A percentile compares a stretch with the other conserved stretches of the same genome.
These are phyloP conservation scores for Archivesica marissinica DNA, from an alignment of 1,140 invertebrate genomes.

Conservation along the genomic window DNA sequence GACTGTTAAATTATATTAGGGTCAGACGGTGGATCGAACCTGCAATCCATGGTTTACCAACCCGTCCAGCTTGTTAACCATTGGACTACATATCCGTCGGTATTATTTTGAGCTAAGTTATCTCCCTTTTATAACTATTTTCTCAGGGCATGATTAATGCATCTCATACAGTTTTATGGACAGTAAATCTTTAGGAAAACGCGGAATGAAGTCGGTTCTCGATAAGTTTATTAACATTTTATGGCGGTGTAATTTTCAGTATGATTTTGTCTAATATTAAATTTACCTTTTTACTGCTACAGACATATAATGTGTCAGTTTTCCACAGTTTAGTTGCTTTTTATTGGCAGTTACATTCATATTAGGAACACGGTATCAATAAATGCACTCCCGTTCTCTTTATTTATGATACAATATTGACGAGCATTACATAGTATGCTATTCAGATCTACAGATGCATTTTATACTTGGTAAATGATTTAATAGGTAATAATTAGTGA, in stretches of 20 bases:
- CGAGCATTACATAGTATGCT: too few relatives aligned
- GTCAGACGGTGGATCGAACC: too few relatives aligned
- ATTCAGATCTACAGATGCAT: too few relatives aligned
- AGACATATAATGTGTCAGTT: constrained; percentile 59
- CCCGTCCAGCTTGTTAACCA: too few relatives aligned
- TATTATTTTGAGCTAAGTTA: background rate
- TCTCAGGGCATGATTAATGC: background rate
- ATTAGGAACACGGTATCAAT: constrained; percentile 18
- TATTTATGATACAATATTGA: too few relatives aligned
- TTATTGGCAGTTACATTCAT: constrained; percentile 47
- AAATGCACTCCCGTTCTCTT: constrained; percentile 4
- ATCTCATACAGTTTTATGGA: constrained; percentile 20
- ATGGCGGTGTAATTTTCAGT: constrained; percentile 55
- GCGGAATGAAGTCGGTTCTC: background rate
- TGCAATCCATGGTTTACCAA: too few relatives aligned
- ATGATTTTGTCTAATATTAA: constrained; percentile 62
- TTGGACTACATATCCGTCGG: too few relatives aligned
- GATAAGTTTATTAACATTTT: constrained; percentile 58
- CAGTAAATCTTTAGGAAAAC: constrained; percentile 13
- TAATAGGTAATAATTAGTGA: too few relatives aligned
- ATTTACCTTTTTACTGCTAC: constrained; percentile 28
- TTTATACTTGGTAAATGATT: too few relatives aligned
- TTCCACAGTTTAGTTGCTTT: constrained; percentile 35
- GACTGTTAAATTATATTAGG: too few relatives aligned
- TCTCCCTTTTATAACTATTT: constrained; percentile 14